Percentiles rank a stretch among this genome's conserved stretches.
Conservation (phyloP, 2,113 vertebrate genomes). For the Peucedramus taeniatus region DNA sequence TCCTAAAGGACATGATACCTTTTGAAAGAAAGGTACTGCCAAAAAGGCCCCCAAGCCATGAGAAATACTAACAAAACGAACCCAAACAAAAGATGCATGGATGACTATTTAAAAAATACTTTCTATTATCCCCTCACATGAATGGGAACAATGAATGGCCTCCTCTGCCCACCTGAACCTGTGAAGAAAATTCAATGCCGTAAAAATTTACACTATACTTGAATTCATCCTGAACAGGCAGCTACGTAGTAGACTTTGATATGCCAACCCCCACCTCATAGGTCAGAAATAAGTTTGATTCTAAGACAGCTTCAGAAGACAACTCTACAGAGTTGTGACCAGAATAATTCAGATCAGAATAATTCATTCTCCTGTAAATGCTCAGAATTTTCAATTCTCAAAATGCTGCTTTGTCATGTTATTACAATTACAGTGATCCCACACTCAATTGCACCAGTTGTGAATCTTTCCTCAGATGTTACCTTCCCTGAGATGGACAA, state of each 20-base stretch:
- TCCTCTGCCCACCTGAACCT: neutral
- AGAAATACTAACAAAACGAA: neutral
- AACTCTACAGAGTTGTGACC: neutral
- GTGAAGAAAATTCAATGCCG: neutral
- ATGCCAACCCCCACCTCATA: fast-evolving
- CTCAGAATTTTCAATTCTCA: neutral
- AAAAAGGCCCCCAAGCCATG: neutral
- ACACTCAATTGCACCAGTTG: neutral
- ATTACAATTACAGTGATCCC: neutral
- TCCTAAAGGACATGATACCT: neutral
- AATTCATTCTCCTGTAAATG: neutral
- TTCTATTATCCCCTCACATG: neutral
- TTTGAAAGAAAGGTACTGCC: neutral
- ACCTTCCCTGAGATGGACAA: neutral
- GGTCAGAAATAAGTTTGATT: neutral
- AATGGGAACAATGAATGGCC: neutral
- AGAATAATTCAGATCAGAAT: neutral
- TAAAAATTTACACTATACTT: neutral
- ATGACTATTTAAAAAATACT: neutral
- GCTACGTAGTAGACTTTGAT: neutral
- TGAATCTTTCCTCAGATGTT: neutral
- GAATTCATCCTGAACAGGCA: neutral
- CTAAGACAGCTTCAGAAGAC: neutral
- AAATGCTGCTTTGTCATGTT: neutral
- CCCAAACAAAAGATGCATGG: neutral